Evolutionary conservation across 1,140 invertebrate species (phyloP), one percentile per base, ranked within the genome.

Genomic region (Hormaphis cornu): DNA sequence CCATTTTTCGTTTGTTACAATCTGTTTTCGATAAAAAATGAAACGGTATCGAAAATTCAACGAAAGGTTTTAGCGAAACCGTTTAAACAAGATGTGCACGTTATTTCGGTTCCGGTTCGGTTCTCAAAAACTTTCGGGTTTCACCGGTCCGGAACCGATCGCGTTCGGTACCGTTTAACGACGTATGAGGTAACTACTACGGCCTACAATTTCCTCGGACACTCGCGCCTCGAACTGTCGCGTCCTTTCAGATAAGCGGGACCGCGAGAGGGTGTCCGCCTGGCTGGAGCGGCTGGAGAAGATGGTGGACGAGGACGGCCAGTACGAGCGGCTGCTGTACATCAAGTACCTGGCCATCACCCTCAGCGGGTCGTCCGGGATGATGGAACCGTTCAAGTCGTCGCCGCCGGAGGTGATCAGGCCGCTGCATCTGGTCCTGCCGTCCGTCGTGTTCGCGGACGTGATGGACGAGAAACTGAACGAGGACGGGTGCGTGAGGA

Each of bases 311-410:
- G 28, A 35, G 0, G n/a, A 18, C 0, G 59, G 28, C 1, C 28
- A 48, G 18, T 20, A 48, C 5, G 59, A 63, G 22, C 59, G 59
- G 46, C 22, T 63, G 26, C 12, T 20, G 1, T 63, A 63, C 44
- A 24, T 48, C 5, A 63, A 30, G 18, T 63, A 48, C 18, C 10
- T 63, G 26, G 42, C 48, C 5, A 4, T 10, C 1, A 48, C 26
- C 3, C 26, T 63, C 5, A 63, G 44, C 46, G 61, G 44, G 35
- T 16, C 28, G 6, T 22, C 22, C 14, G 61, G 61, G 4, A 14
- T 66, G 42, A 40, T 33, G 2, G 61, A 66, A 16, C 61, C 61
- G 3, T 66, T 66, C 28, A 50, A 24, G 28, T 48, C 44, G 30
- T 3, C 12, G 8, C 61, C 44, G 0, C 44, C 61, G 3, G 18